Percentiles rank a stretch among this genome's conserved stretches.
phyloP scores from a whole-genome alignment of 1,140 invertebrate species.

The Piezodorus guildinii region DNA sequence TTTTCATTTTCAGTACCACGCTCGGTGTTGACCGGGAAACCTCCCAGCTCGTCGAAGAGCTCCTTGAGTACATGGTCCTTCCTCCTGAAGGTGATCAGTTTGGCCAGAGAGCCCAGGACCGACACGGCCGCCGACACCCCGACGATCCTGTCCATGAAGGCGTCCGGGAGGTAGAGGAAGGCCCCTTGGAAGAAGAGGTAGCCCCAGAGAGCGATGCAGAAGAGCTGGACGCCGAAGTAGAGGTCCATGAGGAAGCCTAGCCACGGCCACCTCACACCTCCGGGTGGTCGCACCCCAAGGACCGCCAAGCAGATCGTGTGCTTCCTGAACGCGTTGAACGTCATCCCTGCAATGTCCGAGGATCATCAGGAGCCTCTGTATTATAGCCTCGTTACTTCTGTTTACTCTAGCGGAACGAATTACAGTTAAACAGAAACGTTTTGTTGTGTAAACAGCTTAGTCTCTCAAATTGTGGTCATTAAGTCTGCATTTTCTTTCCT shows the following conservation, averaged over 20 bases:
- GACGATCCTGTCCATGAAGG: not conserved
- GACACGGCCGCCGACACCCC: not conserved
- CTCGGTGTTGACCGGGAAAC: not conserved
- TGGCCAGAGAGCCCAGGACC: not conserved
- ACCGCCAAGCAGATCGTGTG: not conserved
- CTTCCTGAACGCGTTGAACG: slow-evolving; percentile 2
- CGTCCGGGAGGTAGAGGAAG: not conserved
- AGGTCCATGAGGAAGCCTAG: not conserved
- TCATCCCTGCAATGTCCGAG: not conserved
- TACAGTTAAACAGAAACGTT: too few species aligned
- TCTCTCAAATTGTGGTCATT: too few species aligned
- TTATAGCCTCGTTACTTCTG: too few species aligned
- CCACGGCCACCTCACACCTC: not conserved
- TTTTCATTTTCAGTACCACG: not conserved
- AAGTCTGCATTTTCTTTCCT: too few species aligned
- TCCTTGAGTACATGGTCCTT: not conserved
- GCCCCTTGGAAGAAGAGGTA: not conserved
- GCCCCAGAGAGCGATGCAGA: not conserved
- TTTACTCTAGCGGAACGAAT: too few species aligned
- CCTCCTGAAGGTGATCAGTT: not conserved
- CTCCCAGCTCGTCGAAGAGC: not conserved
- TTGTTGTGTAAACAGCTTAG: too few species aligned
- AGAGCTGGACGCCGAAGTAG: not conserved
- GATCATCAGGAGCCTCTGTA: too few species aligned
- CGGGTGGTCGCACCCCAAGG: not conserved